These are phyloP conservation scores for Drosophila ogumai DNA, from an alignment of 1,140 invertebrate genomes.

Conservation along the genomic window DNA sequence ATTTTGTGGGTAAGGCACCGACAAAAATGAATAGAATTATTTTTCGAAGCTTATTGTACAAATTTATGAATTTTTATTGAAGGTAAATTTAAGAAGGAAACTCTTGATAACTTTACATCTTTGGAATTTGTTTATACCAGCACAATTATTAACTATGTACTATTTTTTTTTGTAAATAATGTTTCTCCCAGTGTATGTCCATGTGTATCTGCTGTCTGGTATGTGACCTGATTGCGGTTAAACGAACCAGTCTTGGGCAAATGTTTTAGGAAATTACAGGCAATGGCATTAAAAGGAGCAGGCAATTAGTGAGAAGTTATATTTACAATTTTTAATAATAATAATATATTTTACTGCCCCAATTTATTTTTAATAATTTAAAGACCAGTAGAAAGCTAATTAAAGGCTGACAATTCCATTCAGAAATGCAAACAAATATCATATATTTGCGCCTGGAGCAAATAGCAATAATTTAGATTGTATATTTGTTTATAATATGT, in stretches of 20 bases:
- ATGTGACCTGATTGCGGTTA: constrained; percentile 42
- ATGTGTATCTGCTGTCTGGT: constrained; percentile 25
- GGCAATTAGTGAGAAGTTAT: constrained; percentile 12
- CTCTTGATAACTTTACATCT: background rate
- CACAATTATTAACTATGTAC: background rate
- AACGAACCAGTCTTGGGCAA: constrained; percentile 11
- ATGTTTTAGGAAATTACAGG: constrained; percentile 29
- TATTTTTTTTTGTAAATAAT: background rate
- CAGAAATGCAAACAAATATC: background rate
- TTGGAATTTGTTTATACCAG: background rate
- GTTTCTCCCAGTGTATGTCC: background rate
- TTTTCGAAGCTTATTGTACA: background rate
- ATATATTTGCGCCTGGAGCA: background rate
- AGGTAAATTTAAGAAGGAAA: background rate
- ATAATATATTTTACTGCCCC: too few species aligned
- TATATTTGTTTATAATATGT: background rate
- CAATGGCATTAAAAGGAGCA: background rate
- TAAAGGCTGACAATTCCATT: background rate
- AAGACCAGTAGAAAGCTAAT: background rate
- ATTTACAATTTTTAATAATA: background rate
- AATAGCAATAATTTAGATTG: background rate
- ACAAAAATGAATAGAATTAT: background rate
- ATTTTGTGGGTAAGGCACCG: background rate
- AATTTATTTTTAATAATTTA: background rate
- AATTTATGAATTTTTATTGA: background rate